A percentile compares a stretch with the other conserved stretches of the same genome.
Evolutionary conservation across 2,113 vertebrate species (phyloP).

Genomic region (Chloropsis cyanopogon): DNA sequence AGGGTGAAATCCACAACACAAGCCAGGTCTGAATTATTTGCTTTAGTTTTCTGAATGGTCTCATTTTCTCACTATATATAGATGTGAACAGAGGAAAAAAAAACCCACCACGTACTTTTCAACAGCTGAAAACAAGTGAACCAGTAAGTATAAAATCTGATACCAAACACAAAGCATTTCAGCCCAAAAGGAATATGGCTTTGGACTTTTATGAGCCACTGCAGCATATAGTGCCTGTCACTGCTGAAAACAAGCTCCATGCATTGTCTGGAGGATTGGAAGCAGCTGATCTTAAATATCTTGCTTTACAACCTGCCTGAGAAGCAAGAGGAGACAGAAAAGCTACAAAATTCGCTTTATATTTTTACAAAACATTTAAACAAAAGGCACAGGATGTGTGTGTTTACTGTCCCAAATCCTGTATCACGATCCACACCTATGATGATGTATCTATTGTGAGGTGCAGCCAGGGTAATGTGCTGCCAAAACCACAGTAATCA

Average conservation of each 20-base stretch:
- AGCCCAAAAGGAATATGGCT: slow-evolving; percentile 16
- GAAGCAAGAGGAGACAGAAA: neutral
- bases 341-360: neutral
- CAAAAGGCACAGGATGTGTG: neutral
- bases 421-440: neutral
- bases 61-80: slow-evolving; percentile 12
- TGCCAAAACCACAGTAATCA: neutral
- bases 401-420: neutral
- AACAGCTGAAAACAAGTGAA: slow-evolving; percentile 10
- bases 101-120: neutral
- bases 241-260: neutral
- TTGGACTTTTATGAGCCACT: slow-evolving; percentile 12
- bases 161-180: neutral
- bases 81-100: neutral
- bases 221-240: neutral
- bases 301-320: neutral
- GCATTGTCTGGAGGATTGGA: neutral
- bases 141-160: neutral
- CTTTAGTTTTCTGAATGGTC: slow-evolving; percentile 1
- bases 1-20: neutral
- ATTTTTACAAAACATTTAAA: neutral
- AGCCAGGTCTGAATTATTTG: slow-evolving; percentile 22
- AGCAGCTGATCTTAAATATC: neutral
- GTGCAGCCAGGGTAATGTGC: fast-evolving
- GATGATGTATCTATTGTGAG: neutral